Evolutionary conservation across 2,888 invertebrate genomes (phyloP).

Genomic region (Hipparchia sbordonii): DNA sequence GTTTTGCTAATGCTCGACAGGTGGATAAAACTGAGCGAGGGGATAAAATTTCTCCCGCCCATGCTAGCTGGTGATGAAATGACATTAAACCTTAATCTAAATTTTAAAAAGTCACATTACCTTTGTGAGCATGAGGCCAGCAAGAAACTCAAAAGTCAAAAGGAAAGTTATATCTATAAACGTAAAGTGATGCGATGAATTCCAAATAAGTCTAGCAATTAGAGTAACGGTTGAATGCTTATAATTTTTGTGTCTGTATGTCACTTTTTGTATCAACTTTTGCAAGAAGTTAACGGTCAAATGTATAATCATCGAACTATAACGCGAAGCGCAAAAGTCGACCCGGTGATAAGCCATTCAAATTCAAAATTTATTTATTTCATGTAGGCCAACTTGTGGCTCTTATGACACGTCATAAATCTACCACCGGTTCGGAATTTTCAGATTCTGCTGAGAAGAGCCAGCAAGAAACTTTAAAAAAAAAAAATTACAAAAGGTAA

Average conservation of each 20-base stretch:
- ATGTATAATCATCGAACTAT: not conserved
- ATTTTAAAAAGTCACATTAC: conserved; percentile 7
- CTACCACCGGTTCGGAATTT: too few species aligned
- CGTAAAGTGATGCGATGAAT: conserved; percentile 6
- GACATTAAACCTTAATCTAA: not conserved
- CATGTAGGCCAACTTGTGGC: too few species aligned
- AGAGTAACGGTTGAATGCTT: not conserved
- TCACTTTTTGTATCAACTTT: conserved; percentile 1
- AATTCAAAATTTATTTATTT: too few species aligned
- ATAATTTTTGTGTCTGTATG: not conserved
- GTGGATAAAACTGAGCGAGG: too few species aligned
- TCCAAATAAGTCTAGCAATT: not conserved
- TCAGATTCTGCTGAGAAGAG: too few species aligned
- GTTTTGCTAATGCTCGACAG: too few species aligned
- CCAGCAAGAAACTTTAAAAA: too few species aligned
- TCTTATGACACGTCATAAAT: too few species aligned
- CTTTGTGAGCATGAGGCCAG: not conserved
- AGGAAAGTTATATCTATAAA: conserved; percentile 11
- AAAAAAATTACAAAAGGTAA: too few species aligned
- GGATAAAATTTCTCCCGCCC: too few species aligned
- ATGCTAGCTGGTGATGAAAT: too few species aligned
- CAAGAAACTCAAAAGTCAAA: conserved; percentile 5
- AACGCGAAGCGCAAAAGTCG: not conserved
- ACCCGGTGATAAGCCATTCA: too few species aligned
- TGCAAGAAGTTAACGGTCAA: not conserved